phyloP scores from a whole-genome alignment of 2,888 invertebrate genomes.

The Synanthedon myopaeformis region DNA sequence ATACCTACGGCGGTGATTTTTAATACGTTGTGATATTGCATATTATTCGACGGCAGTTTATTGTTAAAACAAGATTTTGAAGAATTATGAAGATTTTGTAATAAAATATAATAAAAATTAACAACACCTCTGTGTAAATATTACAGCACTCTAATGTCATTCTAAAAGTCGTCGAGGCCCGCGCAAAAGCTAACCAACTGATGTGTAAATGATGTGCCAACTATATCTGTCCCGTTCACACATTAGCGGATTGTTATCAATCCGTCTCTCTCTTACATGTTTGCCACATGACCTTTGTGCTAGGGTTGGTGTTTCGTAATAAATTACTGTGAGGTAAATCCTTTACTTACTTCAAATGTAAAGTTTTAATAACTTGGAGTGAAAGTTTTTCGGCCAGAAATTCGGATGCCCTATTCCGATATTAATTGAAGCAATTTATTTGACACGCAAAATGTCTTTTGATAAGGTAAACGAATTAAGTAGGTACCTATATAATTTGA shows the following conservation, averaged over 20 bases:
- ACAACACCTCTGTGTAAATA: slow-evolving; percentile 15
- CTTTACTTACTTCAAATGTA: not conserved
- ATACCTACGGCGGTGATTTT: too few relatives aligned
- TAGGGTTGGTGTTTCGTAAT: slow-evolving; percentile 5
- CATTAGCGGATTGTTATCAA: slow-evolving; percentile 5
- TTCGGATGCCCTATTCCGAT: not conserved
- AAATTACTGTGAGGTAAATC: slow-evolving; percentile 5
- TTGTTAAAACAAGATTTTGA: too few relatives aligned
- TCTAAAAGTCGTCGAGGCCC: slow-evolving; percentile 30
- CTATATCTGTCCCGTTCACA: slow-evolving; percentile 11
- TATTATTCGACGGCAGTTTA: too few relatives aligned
- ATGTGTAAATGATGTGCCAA: slow-evolving; percentile 50
- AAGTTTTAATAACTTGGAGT: not conserved
- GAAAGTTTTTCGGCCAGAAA: not conserved
- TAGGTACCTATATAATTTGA: not conserved
- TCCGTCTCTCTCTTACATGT: slow-evolving; percentile 8
- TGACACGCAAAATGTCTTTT: not conserved
- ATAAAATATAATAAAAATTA: not conserved
- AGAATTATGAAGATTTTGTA: not conserved
- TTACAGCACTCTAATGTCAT: slow-evolving; percentile 37
- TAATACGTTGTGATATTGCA: too few relatives aligned
- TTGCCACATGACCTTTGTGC: slow-evolving; percentile 12
- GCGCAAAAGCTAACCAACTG: slow-evolving; percentile 40
- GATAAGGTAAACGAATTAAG: not conserved
- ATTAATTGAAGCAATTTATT: not conserved